Percentiles rank a stretch among this genome's conserved stretches.
These are phyloP conservation scores for Isurus oxyrinchus DNA, from an alignment of 2,113 vertebrate genomes.

Conservation along the genomic window DNA sequence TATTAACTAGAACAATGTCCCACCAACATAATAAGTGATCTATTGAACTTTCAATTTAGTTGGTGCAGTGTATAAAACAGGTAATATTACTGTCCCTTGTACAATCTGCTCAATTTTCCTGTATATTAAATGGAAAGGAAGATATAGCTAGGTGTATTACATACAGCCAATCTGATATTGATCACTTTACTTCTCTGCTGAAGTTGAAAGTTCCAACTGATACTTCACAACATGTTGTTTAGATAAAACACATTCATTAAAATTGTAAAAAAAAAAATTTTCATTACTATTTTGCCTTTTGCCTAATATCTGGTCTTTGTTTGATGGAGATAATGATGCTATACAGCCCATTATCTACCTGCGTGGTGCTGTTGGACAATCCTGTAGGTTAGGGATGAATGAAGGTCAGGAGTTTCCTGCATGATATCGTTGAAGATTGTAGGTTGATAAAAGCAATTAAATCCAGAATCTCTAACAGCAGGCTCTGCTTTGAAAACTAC, in stretches of 20 bases:
- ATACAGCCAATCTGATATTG: neutral
- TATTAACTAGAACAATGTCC: neutral
- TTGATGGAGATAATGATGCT: too few species aligned
- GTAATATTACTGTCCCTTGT: neutral
- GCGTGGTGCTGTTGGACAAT: too few species aligned
- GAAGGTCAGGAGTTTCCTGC: neutral
- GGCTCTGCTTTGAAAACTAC: too few species aligned
- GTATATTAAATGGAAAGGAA: neutral
- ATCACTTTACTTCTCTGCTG: too few species aligned
- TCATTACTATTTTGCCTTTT: neutral
- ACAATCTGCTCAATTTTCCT: neutral
- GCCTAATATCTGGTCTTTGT: neutral
- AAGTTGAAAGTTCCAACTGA: too few species aligned
- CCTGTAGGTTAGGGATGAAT: neutral
- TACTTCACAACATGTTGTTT: neutral
- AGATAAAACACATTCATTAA: neutral
- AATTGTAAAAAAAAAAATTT: neutral
- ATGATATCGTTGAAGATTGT: neutral
- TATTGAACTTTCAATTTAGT: too few species aligned
- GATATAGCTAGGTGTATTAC: neutral
- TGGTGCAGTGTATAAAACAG: too few species aligned
- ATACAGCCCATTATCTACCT: too few species aligned
- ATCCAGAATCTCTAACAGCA: too few species aligned
- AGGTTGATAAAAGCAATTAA: neutral
- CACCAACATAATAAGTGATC: neutral